phyloP scores from a whole-genome alignment of 2,888 invertebrate genomes.

The Melangyna quadrimaculata region DNA sequence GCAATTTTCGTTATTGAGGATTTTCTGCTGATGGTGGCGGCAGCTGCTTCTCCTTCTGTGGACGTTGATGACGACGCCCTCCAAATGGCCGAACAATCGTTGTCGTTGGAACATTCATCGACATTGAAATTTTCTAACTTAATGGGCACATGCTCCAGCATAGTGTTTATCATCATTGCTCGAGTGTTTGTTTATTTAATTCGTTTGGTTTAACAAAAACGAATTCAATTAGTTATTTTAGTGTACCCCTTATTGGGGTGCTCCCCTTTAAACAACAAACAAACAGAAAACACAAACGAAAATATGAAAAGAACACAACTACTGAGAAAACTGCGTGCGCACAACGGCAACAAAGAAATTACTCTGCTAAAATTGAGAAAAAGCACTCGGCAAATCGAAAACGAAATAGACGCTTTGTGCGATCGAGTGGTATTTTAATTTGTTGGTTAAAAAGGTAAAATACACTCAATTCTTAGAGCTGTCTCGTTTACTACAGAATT shows the following conservation, averaged over 20 bases:
- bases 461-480: constrained; percentile 10
- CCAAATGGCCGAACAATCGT: neutral
- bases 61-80: constrained; percentile 2
- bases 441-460: neutral
- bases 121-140: constrained; percentile 72
- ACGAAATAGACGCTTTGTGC: constrained; percentile 42
- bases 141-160: constrained; percentile 75
- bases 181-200: constrained; percentile 1
- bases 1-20: constrained; percentile 34
- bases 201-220: neutral
- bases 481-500: constrained; percentile 46
- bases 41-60: constrained; percentile 15
- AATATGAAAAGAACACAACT: neutral
- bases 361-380: constrained; percentile 44
- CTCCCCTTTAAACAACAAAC: constrained; percentile 9
- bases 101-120: constrained; percentile 10
- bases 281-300: constrained; percentile 37
- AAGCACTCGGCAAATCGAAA: constrained; percentile 45
- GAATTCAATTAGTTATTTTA: neutral
- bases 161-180: constrained; percentile 75
- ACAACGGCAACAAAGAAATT: constrained; percentile 67
- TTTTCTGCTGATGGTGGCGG: constrained; percentile 43
- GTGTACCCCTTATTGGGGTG: neutral
- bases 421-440: constrained; percentile 58
- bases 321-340: constrained; percentile 63